These are phyloP conservation scores for Anastatus disparis DNA, from an alignment of 1,140 invertebrate genomes.

Conservation along the genomic window DNA sequence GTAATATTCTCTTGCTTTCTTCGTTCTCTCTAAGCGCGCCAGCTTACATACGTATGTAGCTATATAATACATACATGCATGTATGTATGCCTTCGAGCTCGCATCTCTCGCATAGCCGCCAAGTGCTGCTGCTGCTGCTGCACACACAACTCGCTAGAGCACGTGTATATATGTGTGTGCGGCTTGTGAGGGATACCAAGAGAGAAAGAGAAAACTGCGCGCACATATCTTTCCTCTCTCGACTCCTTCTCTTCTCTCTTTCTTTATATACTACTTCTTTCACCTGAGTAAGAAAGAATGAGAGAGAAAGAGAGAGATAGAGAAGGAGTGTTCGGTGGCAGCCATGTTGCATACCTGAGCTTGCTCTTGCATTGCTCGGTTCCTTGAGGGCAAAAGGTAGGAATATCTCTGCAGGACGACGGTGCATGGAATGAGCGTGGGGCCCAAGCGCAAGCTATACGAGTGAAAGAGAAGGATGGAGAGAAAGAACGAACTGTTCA, in stretches of 20 bases:
- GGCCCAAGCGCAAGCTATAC: slow-evolving; percentile 33
- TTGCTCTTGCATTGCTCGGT: slow-evolving; percentile 66
- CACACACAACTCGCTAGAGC: neutral
- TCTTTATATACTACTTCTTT: no score
- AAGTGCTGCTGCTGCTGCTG: no score
- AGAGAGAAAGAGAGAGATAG: slow-evolving; percentile 8
- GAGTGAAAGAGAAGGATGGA: slow-evolving; percentile 32
- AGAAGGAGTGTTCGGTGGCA: slow-evolving; percentile 43
- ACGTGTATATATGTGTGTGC: neutral
- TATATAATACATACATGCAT: neutral
- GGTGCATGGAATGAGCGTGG: slow-evolving; percentile 51
- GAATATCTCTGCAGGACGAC: slow-evolving; percentile 63
- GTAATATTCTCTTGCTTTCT: slow-evolving; percentile 23
- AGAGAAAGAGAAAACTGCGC: neutral
- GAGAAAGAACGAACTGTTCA: no score
- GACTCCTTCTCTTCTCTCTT: neutral
- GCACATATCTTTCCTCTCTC: neutral
- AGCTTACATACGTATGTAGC: neutral
- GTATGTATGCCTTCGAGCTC: neutral
- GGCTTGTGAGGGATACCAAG: no score
- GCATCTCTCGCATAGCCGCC: neutral
- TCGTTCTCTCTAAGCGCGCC: slow-evolving; percentile 31
- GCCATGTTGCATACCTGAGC: slow-evolving; percentile 68
- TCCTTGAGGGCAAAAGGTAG: slow-evolving; percentile 69
- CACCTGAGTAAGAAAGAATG: slow-evolving; percentile 34